phyloP scores from a whole-genome alignment of 2,888 invertebrate genomes.

The Alcis repandata region DNA sequence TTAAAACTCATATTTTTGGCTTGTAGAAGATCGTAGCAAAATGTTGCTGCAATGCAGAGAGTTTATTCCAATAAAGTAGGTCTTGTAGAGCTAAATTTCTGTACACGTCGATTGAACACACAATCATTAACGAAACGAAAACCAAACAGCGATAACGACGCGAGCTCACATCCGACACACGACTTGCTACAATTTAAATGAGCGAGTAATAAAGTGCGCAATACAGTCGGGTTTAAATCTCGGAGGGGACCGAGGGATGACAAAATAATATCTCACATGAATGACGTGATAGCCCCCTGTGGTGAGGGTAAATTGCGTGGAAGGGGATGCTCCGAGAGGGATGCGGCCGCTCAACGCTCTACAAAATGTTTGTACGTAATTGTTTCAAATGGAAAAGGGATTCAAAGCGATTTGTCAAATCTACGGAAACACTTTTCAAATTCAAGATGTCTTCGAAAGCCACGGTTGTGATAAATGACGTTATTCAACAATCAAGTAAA shows the following conservation, averaged over 20 bases:
- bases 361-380: constrained; percentile 54
- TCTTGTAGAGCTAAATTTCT: not conserved
- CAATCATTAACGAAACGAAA: constrained; percentile 23
- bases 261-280: constrained; percentile 71
- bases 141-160: constrained; percentile 28
- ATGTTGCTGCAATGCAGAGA: constrained; percentile 21
- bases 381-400: constrained; percentile 46
- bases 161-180: constrained; percentile 39
- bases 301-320: constrained; percentile 64
- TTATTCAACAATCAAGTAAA: constrained; percentile 29
- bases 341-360: constrained; percentile 50
- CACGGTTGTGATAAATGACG: constrained; percentile 37
- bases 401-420: constrained; percentile 46
- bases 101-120: constrained; percentile 11
- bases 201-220: constrained; percentile 72
- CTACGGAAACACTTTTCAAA: constrained; percentile 41
- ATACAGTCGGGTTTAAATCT: constrained; percentile 65
- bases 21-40: too few species aligned
- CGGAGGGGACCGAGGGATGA: constrained; percentile 64
- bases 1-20: too few species aligned
- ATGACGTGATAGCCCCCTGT: constrained; percentile 64
- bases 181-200: constrained; percentile 53
- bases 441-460: constrained; percentile 39
- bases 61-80: constrained; percentile 1
- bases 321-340: constrained; percentile 59